Evolutionary conservation across 2,797 vertebrate species (phyloP).

Genomic region (Halcyon chelicuti): DNA sequence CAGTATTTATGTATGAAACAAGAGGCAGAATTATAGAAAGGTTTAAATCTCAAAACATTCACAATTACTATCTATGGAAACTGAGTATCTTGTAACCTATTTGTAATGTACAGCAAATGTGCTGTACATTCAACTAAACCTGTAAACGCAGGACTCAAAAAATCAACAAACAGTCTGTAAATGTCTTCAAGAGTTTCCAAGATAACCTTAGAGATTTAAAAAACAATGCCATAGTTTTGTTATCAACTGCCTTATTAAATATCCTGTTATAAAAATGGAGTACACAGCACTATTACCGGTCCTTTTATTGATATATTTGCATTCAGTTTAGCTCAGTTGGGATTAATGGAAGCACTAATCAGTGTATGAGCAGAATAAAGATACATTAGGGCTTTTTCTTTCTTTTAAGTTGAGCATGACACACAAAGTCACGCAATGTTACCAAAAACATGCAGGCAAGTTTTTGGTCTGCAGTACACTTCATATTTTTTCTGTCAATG

Average conservation of each 20-base stretch:
- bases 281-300: slow-evolving; percentile 12
- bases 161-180: not conserved
- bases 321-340: slow-evolving; percentile 20
- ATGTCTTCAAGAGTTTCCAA: not conserved
- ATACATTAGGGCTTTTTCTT: not conserved
- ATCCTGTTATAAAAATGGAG: not conserved
- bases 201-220: not conserved
- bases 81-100: not conserved
- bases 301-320: slow-evolving; percentile 41
- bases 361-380: slow-evolving; percentile 33
- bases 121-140: not conserved
- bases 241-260: not conserved
- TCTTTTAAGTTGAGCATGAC: not conserved
- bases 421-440: not conserved
- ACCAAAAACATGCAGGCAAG: not conserved
- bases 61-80: not conserved
- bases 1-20: no score
- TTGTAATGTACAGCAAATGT: not conserved
- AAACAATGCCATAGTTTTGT: not conserved
- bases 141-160: not conserved
- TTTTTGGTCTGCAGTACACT: not conserved
- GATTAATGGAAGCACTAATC: slow-evolving; percentile 43
- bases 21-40: not conserved
- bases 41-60: not conserved
- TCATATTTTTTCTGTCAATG: slow-evolving; percentile 13